Conservation (phyloP, 2,113 vertebrate species). For the Neodon shergylaensis region DNA sequence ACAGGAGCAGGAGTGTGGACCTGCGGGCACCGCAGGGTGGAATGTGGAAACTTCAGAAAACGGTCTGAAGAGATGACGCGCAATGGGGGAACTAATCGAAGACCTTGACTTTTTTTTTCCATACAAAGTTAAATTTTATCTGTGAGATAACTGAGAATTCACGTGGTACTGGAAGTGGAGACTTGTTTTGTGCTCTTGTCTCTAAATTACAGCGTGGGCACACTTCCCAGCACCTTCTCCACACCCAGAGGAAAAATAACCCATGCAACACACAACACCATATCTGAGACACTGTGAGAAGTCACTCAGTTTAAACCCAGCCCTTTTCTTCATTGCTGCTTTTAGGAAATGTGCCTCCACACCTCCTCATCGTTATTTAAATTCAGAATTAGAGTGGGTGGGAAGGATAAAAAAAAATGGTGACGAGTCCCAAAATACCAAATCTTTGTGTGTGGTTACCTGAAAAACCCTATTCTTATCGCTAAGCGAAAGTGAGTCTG, state of each 20-base stretch:
- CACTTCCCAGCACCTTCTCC: conserved; percentile 65
- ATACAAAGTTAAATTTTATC: neutral
- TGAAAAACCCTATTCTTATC: neutral
- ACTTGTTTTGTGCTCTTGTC: neutral
- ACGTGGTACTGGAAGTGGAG: conserved; percentile 28
- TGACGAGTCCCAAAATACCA: conserved; percentile 10
- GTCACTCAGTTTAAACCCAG: conserved; percentile 56
- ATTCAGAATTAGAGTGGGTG: conserved; percentile 38
- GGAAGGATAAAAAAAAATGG: neutral
- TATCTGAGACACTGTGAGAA: conserved; percentile 60
- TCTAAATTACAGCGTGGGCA: conserved; percentile 52
- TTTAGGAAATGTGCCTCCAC: conserved; percentile 40
- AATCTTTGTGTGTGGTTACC: neutral
- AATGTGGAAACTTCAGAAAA: neutral
- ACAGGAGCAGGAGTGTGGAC: neutral
- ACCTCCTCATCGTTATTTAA: conserved; percentile 1
- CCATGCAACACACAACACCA: conserved; percentile 47
- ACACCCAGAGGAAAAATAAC: conserved; percentile 72
- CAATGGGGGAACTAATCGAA: neutral
- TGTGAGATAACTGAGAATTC: neutral
- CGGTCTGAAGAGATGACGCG: neutral
- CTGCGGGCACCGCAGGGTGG: neutral
- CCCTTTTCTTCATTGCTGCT: neutral
- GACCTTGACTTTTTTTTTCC: neutral
- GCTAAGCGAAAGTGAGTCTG: neutral